Percentiles rank a stretch among this genome's conserved stretches.
Conservation (phyloP, 2,888 invertebrate species). For the Athalia cordata region DNA sequence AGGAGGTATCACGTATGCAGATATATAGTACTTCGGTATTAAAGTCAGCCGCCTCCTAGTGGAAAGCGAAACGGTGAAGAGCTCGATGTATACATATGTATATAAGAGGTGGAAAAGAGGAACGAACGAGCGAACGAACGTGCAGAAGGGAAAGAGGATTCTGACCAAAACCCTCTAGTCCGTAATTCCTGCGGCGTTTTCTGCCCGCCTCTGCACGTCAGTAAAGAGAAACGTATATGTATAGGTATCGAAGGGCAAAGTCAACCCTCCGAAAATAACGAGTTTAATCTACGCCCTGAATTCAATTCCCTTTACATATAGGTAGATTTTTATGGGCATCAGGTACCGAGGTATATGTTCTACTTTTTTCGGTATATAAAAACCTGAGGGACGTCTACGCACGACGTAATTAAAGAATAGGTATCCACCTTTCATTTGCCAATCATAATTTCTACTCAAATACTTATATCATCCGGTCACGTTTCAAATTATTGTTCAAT, state of each 20-base stretch:
- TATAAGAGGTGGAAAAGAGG: background rate
- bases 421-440: too few species aligned
- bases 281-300: constrained; percentile 37
- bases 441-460: too few species aligned
- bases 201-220: background rate
- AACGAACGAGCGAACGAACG: background rate
- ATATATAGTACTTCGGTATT: too few species aligned
- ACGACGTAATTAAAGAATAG: too few species aligned
- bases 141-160: background rate
- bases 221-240: background rate
- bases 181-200: constrained; percentile 9
- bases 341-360: background rate
- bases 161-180: background rate
- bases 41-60: too few species aligned
- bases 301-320: background rate
- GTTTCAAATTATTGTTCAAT: too few species aligned
- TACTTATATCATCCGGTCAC: too few species aligned
- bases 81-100: background rate
- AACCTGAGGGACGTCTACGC: too few species aligned
- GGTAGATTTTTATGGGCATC: background rate
- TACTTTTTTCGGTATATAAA: too few species aligned
- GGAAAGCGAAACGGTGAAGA: too few species aligned
- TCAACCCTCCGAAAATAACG: constrained; percentile 34
- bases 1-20: too few species aligned
- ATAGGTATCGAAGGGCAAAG: constrained; percentile 22